phyloP scores from a whole-genome alignment of 2,797 vertebrate species.

The Denticeps clupeoides region DNA sequence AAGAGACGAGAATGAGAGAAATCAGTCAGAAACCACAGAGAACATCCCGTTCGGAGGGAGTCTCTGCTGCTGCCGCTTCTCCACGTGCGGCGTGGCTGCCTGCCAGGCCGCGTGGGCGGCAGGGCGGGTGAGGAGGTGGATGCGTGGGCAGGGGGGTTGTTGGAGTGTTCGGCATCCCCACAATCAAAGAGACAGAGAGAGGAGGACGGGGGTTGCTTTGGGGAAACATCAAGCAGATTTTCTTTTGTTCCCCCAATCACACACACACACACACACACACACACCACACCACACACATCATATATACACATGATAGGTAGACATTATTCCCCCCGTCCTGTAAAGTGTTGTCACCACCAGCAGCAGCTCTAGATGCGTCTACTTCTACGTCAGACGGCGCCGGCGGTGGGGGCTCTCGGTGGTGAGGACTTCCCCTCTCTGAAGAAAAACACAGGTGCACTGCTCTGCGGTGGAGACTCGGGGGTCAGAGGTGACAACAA shows the following conservation, averaged over 20 bases:
- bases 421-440: conserved; percentile 43
- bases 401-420: background rate
- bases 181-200: conserved; percentile 9
- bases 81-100: conserved; percentile 25
- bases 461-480: conserved; percentile 20
- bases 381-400: background rate
- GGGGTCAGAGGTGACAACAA: conserved; percentile 11
- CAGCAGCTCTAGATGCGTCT: conserved; percentile 5
- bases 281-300: no score
- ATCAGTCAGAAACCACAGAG: conserved; percentile 25
- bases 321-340: no score
- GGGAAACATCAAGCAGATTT: background rate
- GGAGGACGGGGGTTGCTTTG: background rate
- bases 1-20: conserved; percentile 20
- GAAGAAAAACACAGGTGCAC: conserved; percentile 18
- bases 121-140: background rate
- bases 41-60: conserved; percentile 47
- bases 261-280: no score
- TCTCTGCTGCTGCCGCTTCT: conserved; percentile 36
- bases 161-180: conserved; percentile 72
- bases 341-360: no score
- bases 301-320: no score
- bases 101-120: background rate
- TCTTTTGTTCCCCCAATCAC: no score
- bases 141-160: conserved; percentile 32